Evolutionary conservation across 2,888 invertebrate genomes (phyloP).

Genomic region (Andrena fulva): DNA sequence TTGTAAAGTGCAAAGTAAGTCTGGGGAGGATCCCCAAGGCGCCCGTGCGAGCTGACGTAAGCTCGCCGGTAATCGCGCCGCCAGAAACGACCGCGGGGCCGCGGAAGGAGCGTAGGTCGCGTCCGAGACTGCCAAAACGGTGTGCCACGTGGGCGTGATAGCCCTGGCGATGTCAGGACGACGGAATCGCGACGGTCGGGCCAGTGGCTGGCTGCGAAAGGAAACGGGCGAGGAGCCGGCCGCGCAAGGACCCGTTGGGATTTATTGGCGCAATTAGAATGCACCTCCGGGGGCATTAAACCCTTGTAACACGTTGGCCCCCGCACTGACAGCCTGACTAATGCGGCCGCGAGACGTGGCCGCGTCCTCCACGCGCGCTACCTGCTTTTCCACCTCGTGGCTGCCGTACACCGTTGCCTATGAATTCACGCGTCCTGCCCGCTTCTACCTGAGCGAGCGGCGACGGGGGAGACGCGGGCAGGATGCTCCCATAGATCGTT

Average conservation of each 20-base stretch:
- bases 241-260: conserved; percentile 77
- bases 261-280: conserved; percentile 84
- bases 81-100: not conserved
- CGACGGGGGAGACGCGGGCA: not conserved
- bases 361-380: conserved; percentile 68
- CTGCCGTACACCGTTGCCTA: conserved; percentile 24
- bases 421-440: conserved; percentile 1
- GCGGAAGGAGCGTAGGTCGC: not conserved
- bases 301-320: conserved; percentile 83
- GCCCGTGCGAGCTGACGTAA: not conserved
- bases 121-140: conserved; percentile 25
- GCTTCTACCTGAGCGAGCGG: too few species aligned
- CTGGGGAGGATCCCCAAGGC: not conserved
- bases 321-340: conserved; percentile 79
- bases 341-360: conserved; percentile 73
- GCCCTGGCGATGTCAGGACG: conserved; percentile 50
- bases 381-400: conserved; percentile 63
- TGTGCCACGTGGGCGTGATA: conserved; percentile 44
- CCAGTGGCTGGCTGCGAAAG: conserved; percentile 16
- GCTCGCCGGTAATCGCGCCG: not conserved
- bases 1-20: not conserved
- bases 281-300: conserved; percentile 83
- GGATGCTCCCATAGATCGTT: not conserved
- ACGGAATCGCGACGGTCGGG: not conserved
- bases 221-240: conserved; percentile 25